Conservation (phyloP, 1,140 invertebrate genomes). For the Drosophila kepulauana region DNA sequence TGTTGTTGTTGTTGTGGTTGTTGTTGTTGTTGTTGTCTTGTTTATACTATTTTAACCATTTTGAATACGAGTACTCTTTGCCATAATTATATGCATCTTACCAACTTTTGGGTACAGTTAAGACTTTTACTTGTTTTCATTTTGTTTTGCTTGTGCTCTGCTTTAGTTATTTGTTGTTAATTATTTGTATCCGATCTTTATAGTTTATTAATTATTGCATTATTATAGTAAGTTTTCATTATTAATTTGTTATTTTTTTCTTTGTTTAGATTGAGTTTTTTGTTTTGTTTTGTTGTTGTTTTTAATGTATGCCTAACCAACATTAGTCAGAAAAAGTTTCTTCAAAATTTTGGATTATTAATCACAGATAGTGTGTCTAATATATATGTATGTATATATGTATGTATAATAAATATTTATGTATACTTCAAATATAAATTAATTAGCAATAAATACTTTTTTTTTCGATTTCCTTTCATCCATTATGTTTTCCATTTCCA, state of each 20-base stretch:
- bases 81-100: slow-evolving; percentile 14
- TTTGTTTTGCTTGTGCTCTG: slow-evolving; percentile 56
- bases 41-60: slow-evolving; percentile 47
- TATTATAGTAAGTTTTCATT: slow-evolving; percentile 55
- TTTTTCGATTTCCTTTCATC: slow-evolving; percentile 55
- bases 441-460: slow-evolving; percentile 82
- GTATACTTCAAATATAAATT: slow-evolving; percentile 84
- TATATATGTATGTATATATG: slow-evolving; percentile 76
- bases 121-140: slow-evolving; percentile 15
- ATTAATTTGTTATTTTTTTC: slow-evolving; percentile 28
- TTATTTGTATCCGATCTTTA: slow-evolving; percentile 72
- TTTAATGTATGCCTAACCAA: slow-evolving; percentile 72
- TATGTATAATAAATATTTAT: slow-evolving; percentile 84
- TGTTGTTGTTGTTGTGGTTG: slow-evolving; percentile 17
- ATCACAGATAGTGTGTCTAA: slow-evolving; percentile 85
- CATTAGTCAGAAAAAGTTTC: slow-evolving; percentile 83
- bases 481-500: slow-evolving; percentile 35
- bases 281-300: slow-evolving; percentile 32
- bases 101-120: slow-evolving; percentile 34
- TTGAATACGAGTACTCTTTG: slow-evolving; percentile 11
- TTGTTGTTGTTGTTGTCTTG: slow-evolving; percentile 32
- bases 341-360: slow-evolving; percentile 86
- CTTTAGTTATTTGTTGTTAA: slow-evolving; percentile 56
- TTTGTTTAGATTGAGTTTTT: slow-evolving; percentile 39
- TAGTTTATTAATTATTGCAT: slow-evolving; percentile 45